Conservation (phyloP, 2,113 vertebrate species). For the Ondatra zibethicus region DNA sequence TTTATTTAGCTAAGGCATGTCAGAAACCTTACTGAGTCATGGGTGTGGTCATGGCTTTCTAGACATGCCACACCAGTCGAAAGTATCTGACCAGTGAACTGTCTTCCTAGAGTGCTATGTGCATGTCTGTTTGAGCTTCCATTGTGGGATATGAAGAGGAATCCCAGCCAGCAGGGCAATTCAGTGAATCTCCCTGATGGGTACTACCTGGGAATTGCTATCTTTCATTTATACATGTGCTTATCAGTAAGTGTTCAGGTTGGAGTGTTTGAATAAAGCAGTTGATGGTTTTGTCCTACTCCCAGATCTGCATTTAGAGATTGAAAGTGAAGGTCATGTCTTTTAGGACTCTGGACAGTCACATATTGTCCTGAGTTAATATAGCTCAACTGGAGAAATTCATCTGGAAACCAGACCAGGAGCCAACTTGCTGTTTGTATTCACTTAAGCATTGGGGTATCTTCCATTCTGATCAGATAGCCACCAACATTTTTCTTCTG, state of each 20-base stretch:
- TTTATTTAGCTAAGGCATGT: slow-evolving; percentile 1
- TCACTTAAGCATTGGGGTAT: not conserved
- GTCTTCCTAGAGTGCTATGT: not conserved
- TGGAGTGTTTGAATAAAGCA: not conserved
- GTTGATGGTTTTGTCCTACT: not conserved
- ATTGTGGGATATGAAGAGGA: not conserved
- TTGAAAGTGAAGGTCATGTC: not conserved
- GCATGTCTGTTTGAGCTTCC: not conserved
- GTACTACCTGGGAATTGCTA: not conserved
- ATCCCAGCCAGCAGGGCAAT: not conserved
- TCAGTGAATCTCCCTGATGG: not conserved
- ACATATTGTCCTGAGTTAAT: not conserved
- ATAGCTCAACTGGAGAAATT: not conserved
- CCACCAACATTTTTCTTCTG: not conserved
- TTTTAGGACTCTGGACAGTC: not conserved
- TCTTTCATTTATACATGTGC: not conserved
- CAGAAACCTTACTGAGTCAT: not conserved
- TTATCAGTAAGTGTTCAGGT: not conserved
- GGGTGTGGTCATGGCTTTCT: not conserved
- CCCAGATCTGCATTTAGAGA: not conserved
- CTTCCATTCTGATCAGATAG: not conserved
- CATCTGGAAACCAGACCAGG: not conserved
- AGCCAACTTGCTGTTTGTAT: not conserved
- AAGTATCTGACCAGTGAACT: not conserved
- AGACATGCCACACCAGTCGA: not conserved